Percentiles rank a stretch among this genome's conserved stretches.
These are phyloP conservation scores for Schizothorax lantsangensis DNA, from an alignment of 2,797 vertebrate genomes.

Conservation along the genomic window DNA sequence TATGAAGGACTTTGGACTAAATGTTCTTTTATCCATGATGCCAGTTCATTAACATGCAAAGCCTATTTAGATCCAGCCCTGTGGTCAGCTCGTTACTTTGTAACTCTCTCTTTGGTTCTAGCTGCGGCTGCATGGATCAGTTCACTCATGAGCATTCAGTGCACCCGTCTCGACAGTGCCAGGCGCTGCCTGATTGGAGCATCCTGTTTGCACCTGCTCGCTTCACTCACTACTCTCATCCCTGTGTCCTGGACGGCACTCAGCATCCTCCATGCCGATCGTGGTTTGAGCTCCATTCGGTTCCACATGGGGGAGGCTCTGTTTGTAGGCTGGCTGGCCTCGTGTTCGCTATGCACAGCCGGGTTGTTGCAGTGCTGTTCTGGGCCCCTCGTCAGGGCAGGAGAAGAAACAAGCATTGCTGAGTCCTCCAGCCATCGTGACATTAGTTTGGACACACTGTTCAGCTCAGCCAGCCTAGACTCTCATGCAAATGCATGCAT, in stretches of 20 bases:
- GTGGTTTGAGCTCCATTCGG: not conserved
- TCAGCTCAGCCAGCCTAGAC: not conserved
- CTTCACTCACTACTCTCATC: constrained; percentile 12
- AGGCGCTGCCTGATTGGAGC: not conserved
- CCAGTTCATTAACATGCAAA: constrained; percentile 26
- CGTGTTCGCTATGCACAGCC: constrained; percentile 1
- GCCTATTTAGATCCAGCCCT: constrained; percentile 8
- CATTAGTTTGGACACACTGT: constrained; percentile 10
- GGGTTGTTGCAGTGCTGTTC: constrained; percentile 8
- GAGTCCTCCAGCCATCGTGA: not conserved
- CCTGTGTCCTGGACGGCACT: constrained; percentile 26
- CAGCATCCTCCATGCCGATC: constrained; percentile 18
- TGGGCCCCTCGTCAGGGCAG: not conserved
- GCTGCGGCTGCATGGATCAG: not conserved
- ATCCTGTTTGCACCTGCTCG: constrained; percentile 28
- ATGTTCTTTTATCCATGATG: not conserved
- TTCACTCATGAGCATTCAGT: constrained; percentile 11
- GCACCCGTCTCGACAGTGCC: constrained; percentile 4
- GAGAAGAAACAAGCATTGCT: constrained; percentile 6
- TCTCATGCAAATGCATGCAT: not conserved
- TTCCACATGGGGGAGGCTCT: constrained; percentile 29
- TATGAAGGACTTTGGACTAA: constrained; percentile 12
- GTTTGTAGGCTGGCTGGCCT: constrained; percentile 29
- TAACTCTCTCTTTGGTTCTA: not conserved
- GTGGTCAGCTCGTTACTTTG: not conserved